Conservation (phyloP, 2,888 invertebrate species). For the Timandra comae region DNA sequence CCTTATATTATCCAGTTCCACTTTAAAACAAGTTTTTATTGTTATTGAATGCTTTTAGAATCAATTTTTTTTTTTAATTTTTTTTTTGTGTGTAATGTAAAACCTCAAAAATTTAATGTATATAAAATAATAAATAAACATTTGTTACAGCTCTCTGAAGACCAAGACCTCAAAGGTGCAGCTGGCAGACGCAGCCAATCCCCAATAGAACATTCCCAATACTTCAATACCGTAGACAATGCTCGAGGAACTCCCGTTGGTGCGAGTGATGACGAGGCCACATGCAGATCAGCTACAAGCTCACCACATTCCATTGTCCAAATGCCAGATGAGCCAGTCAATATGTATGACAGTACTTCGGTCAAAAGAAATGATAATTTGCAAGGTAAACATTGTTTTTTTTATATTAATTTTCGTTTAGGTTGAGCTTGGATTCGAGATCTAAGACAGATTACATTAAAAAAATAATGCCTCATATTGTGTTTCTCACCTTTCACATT, state of each 20-base stretch:
- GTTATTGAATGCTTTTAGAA: no score
- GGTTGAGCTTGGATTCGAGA: no score
- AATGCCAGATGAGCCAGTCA: constrained; percentile 72
- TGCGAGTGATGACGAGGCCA: constrained; percentile 72
- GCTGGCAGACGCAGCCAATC: constrained; percentile 60
- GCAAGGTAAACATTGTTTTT: constrained; percentile 51
- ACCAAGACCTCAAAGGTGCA: constrained; percentile 69
- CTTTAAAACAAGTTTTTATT: no score
- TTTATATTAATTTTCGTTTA: no score
- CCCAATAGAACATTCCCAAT: constrained; percentile 56
- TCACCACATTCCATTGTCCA: constrained; percentile 83
- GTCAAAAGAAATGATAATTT: constrained; percentile 62
- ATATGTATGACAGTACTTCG: constrained; percentile 61
- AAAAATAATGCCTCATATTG: no score
- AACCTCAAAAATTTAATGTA: background rate
- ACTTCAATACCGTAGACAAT: constrained; percentile 45
- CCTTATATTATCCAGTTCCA: no score
- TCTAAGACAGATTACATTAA: no score
- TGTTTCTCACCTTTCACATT: no score
- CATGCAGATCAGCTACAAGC: constrained; percentile 63
- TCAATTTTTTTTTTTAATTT: background rate
- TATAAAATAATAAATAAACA: constrained; percentile 1
- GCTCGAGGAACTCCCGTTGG: constrained; percentile 66
- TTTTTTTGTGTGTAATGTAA: no score
- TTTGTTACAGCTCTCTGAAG: constrained; percentile 58